These are phyloP conservation scores for Bombycilla garrulus DNA, from an alignment of 2,113 vertebrate genomes.

Conservation along the genomic window DNA sequence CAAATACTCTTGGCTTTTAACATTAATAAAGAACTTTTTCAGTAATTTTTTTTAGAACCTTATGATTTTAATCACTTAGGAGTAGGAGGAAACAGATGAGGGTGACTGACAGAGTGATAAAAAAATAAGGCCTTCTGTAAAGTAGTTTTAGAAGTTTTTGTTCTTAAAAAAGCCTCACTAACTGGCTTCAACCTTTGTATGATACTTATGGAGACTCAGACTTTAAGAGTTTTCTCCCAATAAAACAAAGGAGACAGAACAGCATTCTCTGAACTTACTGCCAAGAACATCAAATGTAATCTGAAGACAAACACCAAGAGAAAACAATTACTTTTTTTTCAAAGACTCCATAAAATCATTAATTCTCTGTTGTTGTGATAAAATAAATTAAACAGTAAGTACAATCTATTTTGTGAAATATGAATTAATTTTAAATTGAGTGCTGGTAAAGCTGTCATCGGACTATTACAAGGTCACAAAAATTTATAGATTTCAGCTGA, in stretches of 20 bases:
- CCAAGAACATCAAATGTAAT: background rate
- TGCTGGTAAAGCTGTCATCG: background rate
- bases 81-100: background rate
- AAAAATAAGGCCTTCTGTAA: background rate
- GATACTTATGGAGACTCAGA: slow-evolving; percentile 3
- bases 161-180: slow-evolving; percentile 2
- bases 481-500: background rate
- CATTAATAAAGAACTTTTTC: background rate
- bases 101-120: background rate
- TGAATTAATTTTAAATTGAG: background rate
- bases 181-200: background rate
- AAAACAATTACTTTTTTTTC: background rate
- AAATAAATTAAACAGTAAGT: background rate
- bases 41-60: background rate
- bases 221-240: slow-evolving; percentile 16
- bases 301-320: background rate
- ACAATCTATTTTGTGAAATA: background rate
- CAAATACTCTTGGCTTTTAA: background rate
- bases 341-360: background rate
- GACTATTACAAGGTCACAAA: background rate
- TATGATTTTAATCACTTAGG: background rate
- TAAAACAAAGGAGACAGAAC: background rate
- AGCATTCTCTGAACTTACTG: background rate
- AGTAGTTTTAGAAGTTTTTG: background rate
- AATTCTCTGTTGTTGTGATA: background rate